Conservation (phyloP, 2,797 vertebrate genomes). For the Neoniphon sammara region DNA sequence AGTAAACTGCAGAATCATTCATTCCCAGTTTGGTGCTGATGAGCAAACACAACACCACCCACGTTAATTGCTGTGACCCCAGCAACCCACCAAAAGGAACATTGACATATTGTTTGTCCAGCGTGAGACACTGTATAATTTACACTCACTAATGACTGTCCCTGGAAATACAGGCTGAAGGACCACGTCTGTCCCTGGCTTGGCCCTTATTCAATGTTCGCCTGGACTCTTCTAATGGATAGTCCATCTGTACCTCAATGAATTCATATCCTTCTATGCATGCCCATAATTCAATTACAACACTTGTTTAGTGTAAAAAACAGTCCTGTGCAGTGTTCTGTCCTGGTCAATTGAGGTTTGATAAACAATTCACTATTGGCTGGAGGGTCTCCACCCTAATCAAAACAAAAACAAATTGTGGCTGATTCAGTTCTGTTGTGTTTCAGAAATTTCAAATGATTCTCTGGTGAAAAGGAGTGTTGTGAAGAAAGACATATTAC, state of each 20-base stretch:
- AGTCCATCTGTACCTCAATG: slow-evolving; percentile 79
- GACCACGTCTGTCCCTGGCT: slow-evolving; percentile 78
- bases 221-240: slow-evolving; percentile 79
- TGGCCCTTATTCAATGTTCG: slow-evolving; percentile 80
- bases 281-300: slow-evolving; percentile 80
- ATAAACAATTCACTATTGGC: slow-evolving; percentile 75
- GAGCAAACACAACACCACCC: slow-evolving; percentile 80
- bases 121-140: slow-evolving; percentile 85
- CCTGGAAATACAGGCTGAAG: slow-evolving; percentile 79
- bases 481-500: slow-evolving; percentile 81
- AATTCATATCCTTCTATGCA: slow-evolving; percentile 81
- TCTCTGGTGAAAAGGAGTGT: slow-evolving; percentile 65
- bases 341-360: slow-evolving; percentile 61
- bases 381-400: slow-evolving; percentile 67
- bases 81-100: slow-evolving; percentile 82
- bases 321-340: slow-evolving; percentile 67
- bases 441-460: slow-evolving; percentile 60
- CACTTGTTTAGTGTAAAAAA: slow-evolving; percentile 70
- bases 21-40: slow-evolving; percentile 78
- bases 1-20: slow-evolving; percentile 78
- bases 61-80: slow-evolving; percentile 84
- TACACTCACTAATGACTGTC: slow-evolving; percentile 85
- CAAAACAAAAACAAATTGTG: slow-evolving; percentile 76
- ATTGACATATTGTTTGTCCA: slow-evolving; percentile 86
- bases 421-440: slow-evolving; percentile 51